Percentiles rank a stretch among this genome's conserved stretches.
These are phyloP conservation scores for Tyto alba DNA, from an alignment of 2,113 vertebrate genomes.

Conservation along the genomic window DNA sequence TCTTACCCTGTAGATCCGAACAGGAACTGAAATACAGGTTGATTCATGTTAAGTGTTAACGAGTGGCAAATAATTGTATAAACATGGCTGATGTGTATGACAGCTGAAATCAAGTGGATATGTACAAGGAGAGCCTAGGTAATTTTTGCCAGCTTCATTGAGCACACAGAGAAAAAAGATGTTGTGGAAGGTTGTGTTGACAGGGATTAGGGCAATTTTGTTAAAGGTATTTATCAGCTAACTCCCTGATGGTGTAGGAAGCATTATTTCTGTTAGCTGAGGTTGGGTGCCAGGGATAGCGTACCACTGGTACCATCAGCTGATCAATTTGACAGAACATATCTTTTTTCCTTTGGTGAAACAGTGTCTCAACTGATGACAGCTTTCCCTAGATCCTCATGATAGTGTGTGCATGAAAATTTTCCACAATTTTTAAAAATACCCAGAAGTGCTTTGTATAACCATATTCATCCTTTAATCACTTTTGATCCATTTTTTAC, in stretches of 20 bases:
- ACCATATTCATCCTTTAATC: not conserved
- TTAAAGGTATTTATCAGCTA: not conserved
- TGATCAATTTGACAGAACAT: not conserved
- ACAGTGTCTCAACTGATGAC: not conserved
- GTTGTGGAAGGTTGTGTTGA: not conserved
- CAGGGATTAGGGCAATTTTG: not conserved
- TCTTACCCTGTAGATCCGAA: not conserved
- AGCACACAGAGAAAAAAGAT: not conserved
- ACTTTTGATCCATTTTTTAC: not conserved
- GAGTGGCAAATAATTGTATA: not conserved
- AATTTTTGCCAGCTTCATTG: not conserved
- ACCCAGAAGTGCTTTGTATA: not conserved
- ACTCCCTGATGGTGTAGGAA: not conserved
- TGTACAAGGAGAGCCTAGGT: not conserved
- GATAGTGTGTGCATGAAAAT: not conserved
- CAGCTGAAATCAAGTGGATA: not conserved
- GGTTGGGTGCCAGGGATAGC: not conserved
- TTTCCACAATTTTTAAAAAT: not conserved
- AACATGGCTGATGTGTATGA: accelerated
- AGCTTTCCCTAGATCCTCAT: not conserved
- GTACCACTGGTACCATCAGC: not conserved
- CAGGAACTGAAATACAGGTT: not conserved
- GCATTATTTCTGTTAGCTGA: not conserved
- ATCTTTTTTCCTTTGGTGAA: not conserved
- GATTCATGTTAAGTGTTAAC: not conserved